These are phyloP conservation scores for Cinara cedri DNA, from an alignment of 2,888 invertebrate species.

Conservation along the genomic window DNA sequence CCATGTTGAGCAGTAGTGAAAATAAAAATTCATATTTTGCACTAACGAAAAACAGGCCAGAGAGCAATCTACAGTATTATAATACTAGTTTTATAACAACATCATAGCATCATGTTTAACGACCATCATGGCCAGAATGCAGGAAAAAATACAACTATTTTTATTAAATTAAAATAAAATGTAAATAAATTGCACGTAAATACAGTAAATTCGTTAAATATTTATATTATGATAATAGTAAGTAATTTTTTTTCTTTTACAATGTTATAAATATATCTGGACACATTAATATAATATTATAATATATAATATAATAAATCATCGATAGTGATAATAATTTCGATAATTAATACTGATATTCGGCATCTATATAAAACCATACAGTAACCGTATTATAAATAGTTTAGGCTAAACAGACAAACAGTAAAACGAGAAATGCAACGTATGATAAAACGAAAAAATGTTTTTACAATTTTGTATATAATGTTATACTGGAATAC, in stretches of 20 bases:
- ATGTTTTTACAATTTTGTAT: background rate
- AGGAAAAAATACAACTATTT: too few relatives aligned
- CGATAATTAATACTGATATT: slow-evolving; percentile 43
- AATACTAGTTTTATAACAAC: too few relatives aligned
- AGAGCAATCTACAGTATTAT: too few relatives aligned
- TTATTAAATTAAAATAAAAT: too few relatives aligned
- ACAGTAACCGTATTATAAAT: background rate
- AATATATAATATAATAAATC: background rate
- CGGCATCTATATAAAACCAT: background rate
- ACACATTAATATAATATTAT: slow-evolving; percentile 6
- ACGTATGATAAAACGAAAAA: background rate
- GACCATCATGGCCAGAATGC: too few relatives aligned
- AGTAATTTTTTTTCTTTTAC: slow-evolving; percentile 32
- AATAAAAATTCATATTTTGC: too few relatives aligned
- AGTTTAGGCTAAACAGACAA: slow-evolving; percentile 9
- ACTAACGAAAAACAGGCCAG: too few relatives aligned
- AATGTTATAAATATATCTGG: slow-evolving; percentile 46
- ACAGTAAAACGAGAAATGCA: slow-evolving; percentile 29
- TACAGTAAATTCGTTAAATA: slow-evolving; percentile 38
- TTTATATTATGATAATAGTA: slow-evolving; percentile 36
- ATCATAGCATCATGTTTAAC: too few relatives aligned
- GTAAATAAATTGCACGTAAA: slow-evolving; percentile 44
- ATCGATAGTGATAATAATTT: slow-evolving; percentile 18
- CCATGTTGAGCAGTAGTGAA: too few relatives aligned
- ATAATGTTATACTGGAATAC: too few relatives aligned